Evolutionary conservation across 2,888 invertebrate genomes (phyloP), one percentile per base, ranked within the genome.

Genomic region (Pseudococcus longispinus): DNA sequence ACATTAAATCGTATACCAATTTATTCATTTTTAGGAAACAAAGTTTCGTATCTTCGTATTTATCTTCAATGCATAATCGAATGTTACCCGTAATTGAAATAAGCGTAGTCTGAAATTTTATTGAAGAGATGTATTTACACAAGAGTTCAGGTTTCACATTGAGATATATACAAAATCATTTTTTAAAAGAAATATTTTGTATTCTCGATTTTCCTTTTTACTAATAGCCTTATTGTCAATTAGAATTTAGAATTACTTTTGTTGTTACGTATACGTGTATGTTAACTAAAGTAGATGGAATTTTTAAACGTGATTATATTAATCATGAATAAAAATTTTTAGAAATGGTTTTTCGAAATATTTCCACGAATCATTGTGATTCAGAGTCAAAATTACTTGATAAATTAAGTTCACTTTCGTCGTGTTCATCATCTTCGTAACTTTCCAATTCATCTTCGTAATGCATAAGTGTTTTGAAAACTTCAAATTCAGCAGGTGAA

Each of bases 391-490:
- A 83, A 29, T 84, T 65, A 20, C 84, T 84, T 20, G 86, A 86
- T n/a, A 83, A 83, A 77, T 87, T 82, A 1, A 84, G 29, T 70
- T 70, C 70, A 15, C 70, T 70, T 1, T 87, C 84, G 55, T 90
- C 89, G 42, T 89, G 88, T 87, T 89, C 89, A 55, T 90, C 89
- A 46, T 89, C 88, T 87, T 89, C 89, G 37, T 89, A 89, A 87
- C 89, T 89, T 80, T 89, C 89, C 18, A 80, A 42, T 20, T 80
- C 77, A 85, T 89, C 89, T 87, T 82, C 65, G 26, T 83, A 65
- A 51, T 83, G n/a, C 65, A 89, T 88, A 88, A 89, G 88, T 44
- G 86, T 87, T 87, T 84, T 82, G 26, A 88, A 89, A 32, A 88
- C 88, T 32, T 88, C 87, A 60, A 87, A 88, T 51, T 89, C 89